Evolutionary conservation across 2,888 invertebrate genomes (phyloP).

Genomic region (Pemphredon lugubris): DNA sequence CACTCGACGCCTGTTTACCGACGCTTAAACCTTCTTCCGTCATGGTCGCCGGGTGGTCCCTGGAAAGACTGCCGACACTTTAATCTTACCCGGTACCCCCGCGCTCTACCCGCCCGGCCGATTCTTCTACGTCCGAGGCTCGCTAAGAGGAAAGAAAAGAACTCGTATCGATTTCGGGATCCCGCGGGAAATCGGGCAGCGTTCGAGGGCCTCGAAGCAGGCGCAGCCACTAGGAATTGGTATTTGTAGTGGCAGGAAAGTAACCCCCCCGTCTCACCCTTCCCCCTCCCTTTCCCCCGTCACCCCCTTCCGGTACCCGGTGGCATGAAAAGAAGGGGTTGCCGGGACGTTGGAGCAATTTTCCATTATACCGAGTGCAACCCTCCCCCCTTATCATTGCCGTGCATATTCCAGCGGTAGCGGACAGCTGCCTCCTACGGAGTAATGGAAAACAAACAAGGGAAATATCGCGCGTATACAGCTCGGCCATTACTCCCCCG

Average conservation of each 20-base stretch:
- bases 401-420: conserved; percentile 58
- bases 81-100: conserved; percentile 41
- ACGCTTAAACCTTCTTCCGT: conserved; percentile 19
- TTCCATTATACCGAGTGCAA: conserved; percentile 67
- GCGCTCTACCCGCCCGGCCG: conserved; percentile 5
- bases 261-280: too few relatives aligned
- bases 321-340: conserved; percentile 9
- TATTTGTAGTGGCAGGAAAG: background rate
- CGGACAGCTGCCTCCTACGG: conserved; percentile 45
- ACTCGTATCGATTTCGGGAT: conserved; percentile 54
- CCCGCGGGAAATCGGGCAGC: conserved; percentile 61
- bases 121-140: conserved; percentile 19
- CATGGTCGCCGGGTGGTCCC: conserved; percentile 2
- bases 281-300: too few relatives aligned
- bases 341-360: conserved; percentile 55
- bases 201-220: conserved; percentile 21
- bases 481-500: conserved; percentile 41
- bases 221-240: conserved; percentile 8
- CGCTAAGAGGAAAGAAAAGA: conserved; percentile 40
- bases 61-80: conserved; percentile 43
- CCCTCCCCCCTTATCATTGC: conserved; percentile 69
- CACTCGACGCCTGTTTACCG: conserved; percentile 36
- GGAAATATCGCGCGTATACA: conserved; percentile 61
- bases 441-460: conserved; percentile 68
- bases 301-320: too few relatives aligned